Percentiles rank a stretch among this genome's conserved stretches.
Conservation (phyloP, 2,888 invertebrate genomes). For the Lathronympha strigana region DNA sequence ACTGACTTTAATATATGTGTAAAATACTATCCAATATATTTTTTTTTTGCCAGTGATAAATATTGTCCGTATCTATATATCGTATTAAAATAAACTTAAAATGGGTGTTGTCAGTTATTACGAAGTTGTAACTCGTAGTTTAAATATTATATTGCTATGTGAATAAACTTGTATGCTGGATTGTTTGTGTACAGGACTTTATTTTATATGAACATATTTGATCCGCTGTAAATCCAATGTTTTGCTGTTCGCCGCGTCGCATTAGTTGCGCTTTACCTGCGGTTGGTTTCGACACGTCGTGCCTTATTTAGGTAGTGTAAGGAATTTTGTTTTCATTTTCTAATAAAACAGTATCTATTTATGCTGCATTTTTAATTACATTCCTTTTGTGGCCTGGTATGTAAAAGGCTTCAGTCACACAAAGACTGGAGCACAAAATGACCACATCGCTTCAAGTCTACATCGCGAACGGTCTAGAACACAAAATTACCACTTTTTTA, state of each 20-base stretch:
- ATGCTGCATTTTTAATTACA: slow-evolving; percentile 50
- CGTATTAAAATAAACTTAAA: no score
- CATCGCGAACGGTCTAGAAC: no score
- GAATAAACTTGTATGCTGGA: slow-evolving; percentile 56
- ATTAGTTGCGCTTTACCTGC: slow-evolving; percentile 51
- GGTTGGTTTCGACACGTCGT: slow-evolving; percentile 74
- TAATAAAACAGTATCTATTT: slow-evolving; percentile 80
- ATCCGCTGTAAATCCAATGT: slow-evolving; percentile 18
- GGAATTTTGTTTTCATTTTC: slow-evolving; percentile 82
- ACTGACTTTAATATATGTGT: background rate
- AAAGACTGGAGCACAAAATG: no score
- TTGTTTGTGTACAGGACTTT: slow-evolving; percentile 57
- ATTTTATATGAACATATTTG: slow-evolving; percentile 46
- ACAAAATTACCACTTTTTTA: no score
- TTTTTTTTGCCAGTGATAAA: background rate
- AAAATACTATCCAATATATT: background rate
- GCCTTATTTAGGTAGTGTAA: slow-evolving; percentile 82
- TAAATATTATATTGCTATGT: slow-evolving; percentile 7
- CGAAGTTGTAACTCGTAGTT: slow-evolving; percentile 8
- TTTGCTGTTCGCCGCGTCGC: slow-evolving; percentile 44
- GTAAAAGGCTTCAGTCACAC: no score
- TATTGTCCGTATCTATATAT: background rate
- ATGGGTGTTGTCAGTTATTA: slow-evolving; percentile 4
- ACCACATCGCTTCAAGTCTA: no score
- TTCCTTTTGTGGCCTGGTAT: slow-evolving; percentile 8